These are phyloP conservation scores for Magallana ariakensis DNA, from an alignment of 1,140 invertebrate species.

Conservation along the genomic window DNA sequence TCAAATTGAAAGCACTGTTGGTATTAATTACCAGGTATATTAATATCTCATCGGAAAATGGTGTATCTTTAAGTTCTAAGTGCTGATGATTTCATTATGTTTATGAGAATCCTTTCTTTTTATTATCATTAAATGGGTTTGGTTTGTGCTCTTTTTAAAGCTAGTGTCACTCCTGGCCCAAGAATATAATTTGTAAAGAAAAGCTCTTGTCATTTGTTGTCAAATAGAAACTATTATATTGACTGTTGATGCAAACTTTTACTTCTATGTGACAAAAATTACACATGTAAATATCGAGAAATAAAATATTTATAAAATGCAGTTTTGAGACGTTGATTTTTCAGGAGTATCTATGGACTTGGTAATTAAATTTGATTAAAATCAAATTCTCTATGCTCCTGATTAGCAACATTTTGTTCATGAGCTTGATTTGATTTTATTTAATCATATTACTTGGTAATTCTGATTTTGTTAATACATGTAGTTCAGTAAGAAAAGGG, in stretches of 20 bases:
- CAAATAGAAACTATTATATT: constrained; percentile 25
- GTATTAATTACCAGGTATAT: too few relatives aligned
- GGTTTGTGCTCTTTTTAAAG: neutral
- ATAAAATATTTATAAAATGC: constrained; percentile 28
- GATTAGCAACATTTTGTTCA: too few relatives aligned
- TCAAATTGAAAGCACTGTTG: too few relatives aligned
- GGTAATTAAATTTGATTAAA: too few relatives aligned
- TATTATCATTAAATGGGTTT: neutral
- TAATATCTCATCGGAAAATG: neutral
- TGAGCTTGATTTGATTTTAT: too few relatives aligned
- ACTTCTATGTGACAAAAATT: neutral
- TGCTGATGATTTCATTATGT: neutral
- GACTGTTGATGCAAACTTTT: constrained; percentile 10
- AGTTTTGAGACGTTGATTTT: too few relatives aligned
- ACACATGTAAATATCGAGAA: constrained; percentile 25
- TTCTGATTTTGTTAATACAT: too few relatives aligned
- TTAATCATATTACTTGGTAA: too few relatives aligned
- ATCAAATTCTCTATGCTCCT: too few relatives aligned
- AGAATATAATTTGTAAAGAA: neutral
- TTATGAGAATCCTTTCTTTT: neutral
- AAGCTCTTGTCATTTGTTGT: constrained; percentile 1
- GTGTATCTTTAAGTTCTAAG: neutral
- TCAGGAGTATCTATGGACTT: too few relatives aligned
- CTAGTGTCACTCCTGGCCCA: neutral
- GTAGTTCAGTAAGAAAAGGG: too few relatives aligned